Percentiles rank a stretch among this genome's conserved stretches.
Evolutionary conservation across 2,888 invertebrate species (phyloP).

Genomic region (Drosophila cognata): DNA sequence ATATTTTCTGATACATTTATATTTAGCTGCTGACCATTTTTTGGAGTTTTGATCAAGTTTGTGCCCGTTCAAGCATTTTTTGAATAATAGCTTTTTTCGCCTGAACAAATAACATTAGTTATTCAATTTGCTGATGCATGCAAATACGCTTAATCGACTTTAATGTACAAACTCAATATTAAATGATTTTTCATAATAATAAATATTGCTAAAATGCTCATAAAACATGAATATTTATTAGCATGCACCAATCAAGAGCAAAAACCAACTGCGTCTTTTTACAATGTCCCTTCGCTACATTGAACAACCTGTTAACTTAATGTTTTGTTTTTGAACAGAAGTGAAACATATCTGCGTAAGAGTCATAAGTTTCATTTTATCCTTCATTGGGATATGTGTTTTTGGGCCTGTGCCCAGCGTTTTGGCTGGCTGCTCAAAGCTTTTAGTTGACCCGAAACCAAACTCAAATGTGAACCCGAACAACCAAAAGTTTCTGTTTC

Average conservation of each 20-base stretch:
- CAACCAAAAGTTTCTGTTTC: background rate
- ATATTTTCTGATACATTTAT: background rate
- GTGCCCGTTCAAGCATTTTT: background rate
- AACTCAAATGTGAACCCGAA: background rate
- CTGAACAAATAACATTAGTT: background rate
- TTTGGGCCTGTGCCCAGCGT: slow-evolving; percentile 6
- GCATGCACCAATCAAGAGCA: background rate
- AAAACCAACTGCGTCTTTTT: background rate
- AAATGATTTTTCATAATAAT: background rate
- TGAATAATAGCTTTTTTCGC: background rate
- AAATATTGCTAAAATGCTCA: background rate
- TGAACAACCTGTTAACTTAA: slow-evolving; percentile 14
- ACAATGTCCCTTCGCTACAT: background rate
- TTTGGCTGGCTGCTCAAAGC: slow-evolving; percentile 48
- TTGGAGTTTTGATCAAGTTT: background rate
- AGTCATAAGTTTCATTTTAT: slow-evolving; percentile 36
- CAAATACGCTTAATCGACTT: background rate
- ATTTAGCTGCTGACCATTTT: background rate
- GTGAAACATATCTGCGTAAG: slow-evolving; percentile 32
- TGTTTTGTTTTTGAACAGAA: background rate
- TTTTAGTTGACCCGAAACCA: slow-evolving; percentile 27
- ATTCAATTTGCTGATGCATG: background rate
- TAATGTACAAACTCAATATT: background rate
- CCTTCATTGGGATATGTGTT: slow-evolving; percentile 2
- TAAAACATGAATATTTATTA: slow-evolving; percentile 39